Percentiles rank a stretch among this genome's conserved stretches.
Conservation (phyloP, 2,888 invertebrate species). For the Tetramorium bicarinatum region DNA sequence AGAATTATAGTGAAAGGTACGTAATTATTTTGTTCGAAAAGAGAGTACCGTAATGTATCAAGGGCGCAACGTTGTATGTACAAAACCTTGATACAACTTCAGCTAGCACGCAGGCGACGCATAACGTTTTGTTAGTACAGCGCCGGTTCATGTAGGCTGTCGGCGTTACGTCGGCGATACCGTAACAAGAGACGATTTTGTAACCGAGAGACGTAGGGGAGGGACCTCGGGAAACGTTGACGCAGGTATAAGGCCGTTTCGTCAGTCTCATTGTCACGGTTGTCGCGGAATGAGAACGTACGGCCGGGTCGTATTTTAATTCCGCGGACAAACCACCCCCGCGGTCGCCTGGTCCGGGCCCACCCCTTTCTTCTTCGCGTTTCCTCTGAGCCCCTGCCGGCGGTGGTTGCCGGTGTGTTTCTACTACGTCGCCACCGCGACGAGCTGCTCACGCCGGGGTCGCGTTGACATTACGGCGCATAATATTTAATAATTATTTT, state of each 20-base stretch:
- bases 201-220: constrained; percentile 58
- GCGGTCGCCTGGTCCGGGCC: constrained; percentile 66
- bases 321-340: constrained; percentile 82
- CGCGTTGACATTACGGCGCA: constrained; percentile 83
- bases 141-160: constrained; percentile 59
- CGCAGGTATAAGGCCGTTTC: constrained; percentile 82
- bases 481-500: constrained; percentile 87
- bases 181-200: constrained; percentile 72
- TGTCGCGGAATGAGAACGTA: constrained; percentile 85
- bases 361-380: constrained; percentile 80
- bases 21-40: constrained; percentile 18
- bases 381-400: constrained; percentile 75
- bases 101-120: constrained; percentile 66
- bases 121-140: constrained; percentile 53
- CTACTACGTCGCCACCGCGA: constrained; percentile 70
- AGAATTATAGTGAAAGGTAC: not conserved
- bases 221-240: constrained; percentile 74
- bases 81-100: constrained; percentile 58
- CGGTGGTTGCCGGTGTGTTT: constrained; percentile 63
- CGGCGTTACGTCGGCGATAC: constrained; percentile 70
- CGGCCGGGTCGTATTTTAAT: constrained; percentile 86
- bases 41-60: constrained; percentile 61
- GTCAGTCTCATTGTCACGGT: constrained; percentile 85
- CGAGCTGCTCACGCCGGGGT: constrained; percentile 65
- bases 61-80: constrained; percentile 30